Conservation (phyloP, 1,140 invertebrate genomes). For the Drosophila quadrilineata region DNA sequence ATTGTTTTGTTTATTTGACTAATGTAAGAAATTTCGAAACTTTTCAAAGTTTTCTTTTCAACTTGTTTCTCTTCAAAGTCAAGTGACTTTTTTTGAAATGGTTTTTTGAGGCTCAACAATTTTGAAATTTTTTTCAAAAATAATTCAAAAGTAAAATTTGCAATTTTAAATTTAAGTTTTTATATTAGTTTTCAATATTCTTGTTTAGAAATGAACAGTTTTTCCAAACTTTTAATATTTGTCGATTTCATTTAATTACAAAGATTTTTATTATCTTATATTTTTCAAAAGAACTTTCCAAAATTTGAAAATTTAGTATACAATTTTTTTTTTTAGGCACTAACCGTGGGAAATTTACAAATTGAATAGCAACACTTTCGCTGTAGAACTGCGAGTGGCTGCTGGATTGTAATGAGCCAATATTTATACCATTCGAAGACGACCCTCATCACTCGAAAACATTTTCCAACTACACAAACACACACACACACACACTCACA, state of each 20-base stretch:
- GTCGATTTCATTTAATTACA: background rate
- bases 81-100: no score
- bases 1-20: no score
- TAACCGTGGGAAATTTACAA: conserved; percentile 62
- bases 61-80: no score
- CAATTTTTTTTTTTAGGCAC: no score
- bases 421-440: conserved; percentile 79
- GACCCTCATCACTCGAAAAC: conserved; percentile 61
- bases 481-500: conserved; percentile 18
- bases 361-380: conserved; percentile 79
- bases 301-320: background rate
- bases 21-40: no score
- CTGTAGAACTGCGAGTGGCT: conserved; percentile 81
- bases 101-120: no score
- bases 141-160: background rate
- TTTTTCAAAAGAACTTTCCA: background rate
- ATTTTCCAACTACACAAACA: conserved; percentile 58
- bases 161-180: background rate
- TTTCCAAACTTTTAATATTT: background rate
- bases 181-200: no score
- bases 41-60: no score
- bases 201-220: no score
- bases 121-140: no score
- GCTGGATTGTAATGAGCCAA: conserved; percentile 78
- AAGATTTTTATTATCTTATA: no score